Evolutionary conservation across 1,140 invertebrate genomes (phyloP).

Genomic region (Lysiphlebus fabarum): DNA sequence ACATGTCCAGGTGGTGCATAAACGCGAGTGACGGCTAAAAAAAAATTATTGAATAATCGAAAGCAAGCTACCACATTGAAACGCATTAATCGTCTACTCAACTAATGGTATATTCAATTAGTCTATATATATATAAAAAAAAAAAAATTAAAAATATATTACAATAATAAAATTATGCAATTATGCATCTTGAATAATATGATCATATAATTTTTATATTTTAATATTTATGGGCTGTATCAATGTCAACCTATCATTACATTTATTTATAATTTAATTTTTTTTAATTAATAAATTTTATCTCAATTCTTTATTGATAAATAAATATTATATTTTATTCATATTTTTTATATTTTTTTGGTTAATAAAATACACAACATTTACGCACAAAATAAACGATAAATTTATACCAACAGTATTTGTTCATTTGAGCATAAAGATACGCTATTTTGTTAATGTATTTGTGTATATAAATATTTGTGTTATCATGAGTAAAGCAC

Average conservation of each 20-base stretch:
- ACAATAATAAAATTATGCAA: neutral
- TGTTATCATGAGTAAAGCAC: constrained; percentile 9
- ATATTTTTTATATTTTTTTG: too few species aligned
- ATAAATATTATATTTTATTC: too few species aligned
- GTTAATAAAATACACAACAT: too few species aligned
- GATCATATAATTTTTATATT: neutral
- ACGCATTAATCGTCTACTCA: constrained; percentile 14
- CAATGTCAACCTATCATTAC: neutral
- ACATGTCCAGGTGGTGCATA: constrained; percentile 19
- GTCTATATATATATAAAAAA: neutral
- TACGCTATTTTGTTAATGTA: neutral
- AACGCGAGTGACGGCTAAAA: constrained; percentile 3
- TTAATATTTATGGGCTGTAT: neutral
- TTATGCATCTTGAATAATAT: constrained; percentile 2
- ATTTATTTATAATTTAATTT: neutral
- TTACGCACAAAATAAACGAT: constrained; percentile 10
- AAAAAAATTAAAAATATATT: constrained; percentile 1
- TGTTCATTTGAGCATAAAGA: constrained; percentile 23
- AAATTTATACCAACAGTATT: constrained; percentile 20
- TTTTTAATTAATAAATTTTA: too few species aligned
- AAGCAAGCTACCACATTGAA: constrained; percentile 13
- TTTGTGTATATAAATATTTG: neutral
- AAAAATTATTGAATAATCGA: constrained; percentile 20
- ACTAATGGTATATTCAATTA: constrained; percentile 13
- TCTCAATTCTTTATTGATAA: too few species aligned